Evolutionary conservation across 2,888 invertebrate genomes (phyloP), one percentile per base, ranked within the genome.

Genomic region (Parnassius glacialis): DNA sequence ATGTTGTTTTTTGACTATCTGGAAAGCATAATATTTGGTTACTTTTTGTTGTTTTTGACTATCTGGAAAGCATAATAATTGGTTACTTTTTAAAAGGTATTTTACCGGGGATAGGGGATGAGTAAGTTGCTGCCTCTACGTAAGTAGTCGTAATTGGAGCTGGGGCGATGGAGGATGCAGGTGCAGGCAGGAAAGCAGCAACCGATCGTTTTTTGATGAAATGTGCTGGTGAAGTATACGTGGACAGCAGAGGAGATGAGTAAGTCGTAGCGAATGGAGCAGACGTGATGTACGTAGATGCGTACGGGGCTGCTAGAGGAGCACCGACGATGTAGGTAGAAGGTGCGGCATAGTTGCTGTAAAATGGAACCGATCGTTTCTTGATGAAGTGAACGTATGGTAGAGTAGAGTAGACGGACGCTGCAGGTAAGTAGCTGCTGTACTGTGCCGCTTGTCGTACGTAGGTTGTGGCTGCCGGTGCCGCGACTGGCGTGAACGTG

Each of bases 301-400:
- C 34, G 48, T 57, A 62, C 3, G 43, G 61, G n/a, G 78, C 51
- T 12, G 56, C 51, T 12, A 61, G 56, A 16, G 55, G 50, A 10
- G 61, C 50, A 9, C 51, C 25, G 11, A 81, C 68, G 16, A 81
- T 54, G 64, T 68, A 70, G 5, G 66, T 62, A 10, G 66, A 47
- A n/a, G 68, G 65, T n/a, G 53, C 53, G 42, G 54, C 43, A 43
- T 60, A 60, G 48, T 34, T 25, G 50, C 25, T 54, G 54, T 43
- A 54, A 48, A 60, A 60, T n/a, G 43, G 54, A 74, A 79, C 65
- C 16, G 77, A 76, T 3, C 90, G 83, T 73, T 90, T 90, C 71
- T 79, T 79, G 73, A 73, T 72, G 59, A 67, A 54, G 52, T 73
- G 71, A 1, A 55, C 16, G 57, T 66, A 47, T 34, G 68, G 68